Base-by-base conservation (phyloP, 2,797 vertebrate genomes). In the Phoebastria nigripes region DNA sequence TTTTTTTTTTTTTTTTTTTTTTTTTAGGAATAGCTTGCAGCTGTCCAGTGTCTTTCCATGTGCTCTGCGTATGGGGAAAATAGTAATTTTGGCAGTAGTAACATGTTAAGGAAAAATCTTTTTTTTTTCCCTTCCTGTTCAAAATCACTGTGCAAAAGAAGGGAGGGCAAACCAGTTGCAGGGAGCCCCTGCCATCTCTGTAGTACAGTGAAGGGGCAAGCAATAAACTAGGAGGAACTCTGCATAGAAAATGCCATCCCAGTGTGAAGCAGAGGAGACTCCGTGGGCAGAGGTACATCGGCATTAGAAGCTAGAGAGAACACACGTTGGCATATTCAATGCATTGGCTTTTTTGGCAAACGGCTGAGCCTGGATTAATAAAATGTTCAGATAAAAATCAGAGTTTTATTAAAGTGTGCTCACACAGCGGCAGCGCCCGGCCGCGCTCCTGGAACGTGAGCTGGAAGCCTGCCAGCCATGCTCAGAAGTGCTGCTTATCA, bases 381-480 rank as follows among this genome's bases (percentile, higher is more conserved):
- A 96, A 96, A 97, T 85, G 94, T 95, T 90, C 87, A 97, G 94
- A 97, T 97, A 95, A 96, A 96, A 97, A 97, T 96, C 94, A 93
- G 84, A 94, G 52, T 94, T 92, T 96, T 96, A 93, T 95, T 90
- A 92, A 96, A 97, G 66, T 88, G 76, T 88, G 72, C 87, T 92
- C 78, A 79, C 70, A 47, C 35, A 87, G 86, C n/a, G 1, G 58
- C 94, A 94, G 95, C 12, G 1, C 89, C 95, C 63, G 11, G 78
- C 72, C 21, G 1, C 2, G 42, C 73, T 92, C 66, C 35, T n/a
- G 65, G 65, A 95, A 80, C 21, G 87, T 93, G 91, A 91, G 81
- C 73, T 97, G 97, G 94, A 90, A 93, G 37, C 21, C 54, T 87
- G 97, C 95, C 97, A 97, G 56, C 56, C 2, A 15, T 73, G 90